These are phyloP conservation scores for Latrodectus hesperus DNA, from an alignment of 2,888 invertebrate species.

Conservation along the genomic window DNA sequence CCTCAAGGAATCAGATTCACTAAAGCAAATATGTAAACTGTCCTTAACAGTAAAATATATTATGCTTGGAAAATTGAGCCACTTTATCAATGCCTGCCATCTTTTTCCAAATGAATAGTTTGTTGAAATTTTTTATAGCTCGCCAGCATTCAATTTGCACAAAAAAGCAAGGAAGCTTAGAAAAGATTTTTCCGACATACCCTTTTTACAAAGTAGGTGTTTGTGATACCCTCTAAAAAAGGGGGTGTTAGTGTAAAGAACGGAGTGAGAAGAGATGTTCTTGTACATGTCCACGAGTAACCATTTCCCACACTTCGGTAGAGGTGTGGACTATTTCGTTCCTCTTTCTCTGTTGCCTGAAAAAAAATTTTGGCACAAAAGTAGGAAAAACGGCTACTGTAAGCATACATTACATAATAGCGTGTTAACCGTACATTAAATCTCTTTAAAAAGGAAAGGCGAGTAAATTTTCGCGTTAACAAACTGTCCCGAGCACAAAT, in stretches of 20 bases:
- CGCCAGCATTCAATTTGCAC: conserved; percentile 31
- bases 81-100: conserved; percentile 56
- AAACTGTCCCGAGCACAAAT: no score
- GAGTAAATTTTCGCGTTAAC: not conserved
- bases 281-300: conserved; percentile 47
- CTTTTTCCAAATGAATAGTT: conserved; percentile 26
- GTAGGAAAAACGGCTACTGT: not conserved
- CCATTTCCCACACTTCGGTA: conserved; percentile 49
- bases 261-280: conserved; percentile 29
- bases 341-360: conserved; percentile 3
- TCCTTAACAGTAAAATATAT: not conserved
- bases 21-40: not conserved
- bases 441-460: not conserved
- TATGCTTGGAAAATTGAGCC: not conserved
- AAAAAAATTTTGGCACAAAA: not conserved
- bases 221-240: conserved; percentile 29
- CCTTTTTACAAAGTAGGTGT: conserved; percentile 46
- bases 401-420: not conserved
- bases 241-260: conserved; percentile 51
- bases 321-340: conserved; percentile 17
- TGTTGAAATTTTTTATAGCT: conserved; percentile 2
- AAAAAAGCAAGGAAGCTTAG: conserved; percentile 61
- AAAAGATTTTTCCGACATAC: conserved; percentile 54
- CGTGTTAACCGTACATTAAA: not conserved
- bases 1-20: no score